A percentile compares a stretch with the other conserved stretches of the same genome.
phyloP scores from a whole-genome alignment of 2,113 vertebrate species.

The Erinaceus europaeus region DNA sequence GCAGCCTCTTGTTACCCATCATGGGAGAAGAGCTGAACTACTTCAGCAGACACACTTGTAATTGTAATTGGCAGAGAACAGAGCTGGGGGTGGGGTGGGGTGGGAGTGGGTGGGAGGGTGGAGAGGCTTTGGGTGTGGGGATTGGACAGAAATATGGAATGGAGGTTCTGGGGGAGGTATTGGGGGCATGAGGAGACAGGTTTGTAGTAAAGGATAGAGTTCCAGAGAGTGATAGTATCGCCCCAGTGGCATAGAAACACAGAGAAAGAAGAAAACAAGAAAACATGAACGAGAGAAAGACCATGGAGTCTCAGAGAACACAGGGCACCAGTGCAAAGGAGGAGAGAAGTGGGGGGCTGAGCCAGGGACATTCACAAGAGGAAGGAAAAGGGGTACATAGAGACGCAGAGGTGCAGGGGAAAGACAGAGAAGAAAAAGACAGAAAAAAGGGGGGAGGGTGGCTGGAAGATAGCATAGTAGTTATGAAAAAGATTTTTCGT shows the following conservation, averaged over 20 bases:
- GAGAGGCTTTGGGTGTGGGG: neutral
- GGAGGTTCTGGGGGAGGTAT: no score
- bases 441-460: no score
- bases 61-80: constrained; percentile 49
- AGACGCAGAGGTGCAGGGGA: no score
- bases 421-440: neutral
- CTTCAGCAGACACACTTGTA: constrained; percentile 42
- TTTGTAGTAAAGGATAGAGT: no score
- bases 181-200: no score
- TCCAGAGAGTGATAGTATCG: neutral
- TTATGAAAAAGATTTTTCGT: no score
- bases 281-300: neutral
- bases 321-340: neutral
- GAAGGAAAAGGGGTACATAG: neutral
- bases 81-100: neutral
- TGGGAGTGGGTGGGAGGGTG: no score
- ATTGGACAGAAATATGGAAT: no score
- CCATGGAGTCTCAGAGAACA: neutral
- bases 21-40: constrained; percentile 38
- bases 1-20: constrained; percentile 69
- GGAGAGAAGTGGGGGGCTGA: neutral
- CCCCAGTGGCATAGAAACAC: neutral
- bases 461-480: no score
- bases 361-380: no score
- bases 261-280: neutral